Conservation (phyloP, 2,797 vertebrate species). For the Sparus aurata region DNA sequence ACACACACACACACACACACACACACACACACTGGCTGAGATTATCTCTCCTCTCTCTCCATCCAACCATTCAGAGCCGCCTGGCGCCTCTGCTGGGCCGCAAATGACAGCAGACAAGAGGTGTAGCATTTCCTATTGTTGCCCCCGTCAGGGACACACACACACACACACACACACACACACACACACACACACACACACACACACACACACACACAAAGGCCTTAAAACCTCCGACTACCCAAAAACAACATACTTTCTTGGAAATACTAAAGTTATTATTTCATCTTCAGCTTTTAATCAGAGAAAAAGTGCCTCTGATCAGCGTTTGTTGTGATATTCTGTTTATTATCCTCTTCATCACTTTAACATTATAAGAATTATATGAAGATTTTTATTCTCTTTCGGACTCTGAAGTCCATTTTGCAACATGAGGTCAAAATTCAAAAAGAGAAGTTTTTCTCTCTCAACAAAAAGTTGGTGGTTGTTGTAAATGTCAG, state of each 20-base stretch:
- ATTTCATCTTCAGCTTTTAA: too few species aligned
- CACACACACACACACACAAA: slow-evolving; percentile 5
- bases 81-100: slow-evolving; percentile 80
- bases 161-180: slow-evolving; percentile 31
- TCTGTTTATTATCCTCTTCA: background rate
- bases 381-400: too few species aligned
- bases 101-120: slow-evolving; percentile 82
- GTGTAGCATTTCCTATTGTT: slow-evolving; percentile 84
- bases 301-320: background rate
- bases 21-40: slow-evolving; percentile 56
- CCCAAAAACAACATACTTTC: too few species aligned
- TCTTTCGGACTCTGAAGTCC: too few species aligned
- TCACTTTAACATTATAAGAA: background rate
- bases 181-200: slow-evolving; percentile 19
- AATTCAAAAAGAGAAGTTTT: too few species aligned
- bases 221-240: too few species aligned
- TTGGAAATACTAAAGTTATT: too few species aligned
- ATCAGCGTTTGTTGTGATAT: background rate
- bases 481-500: too few species aligned
- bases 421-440: too few species aligned
- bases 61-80: slow-evolving; percentile 77
- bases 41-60: slow-evolving; percentile 69
- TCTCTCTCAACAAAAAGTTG: background rate
- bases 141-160: slow-evolving; percentile 32
- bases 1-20: background rate